phyloP scores from a whole-genome alignment of 2,888 invertebrate species.

The Folsomia manolachei region DNA sequence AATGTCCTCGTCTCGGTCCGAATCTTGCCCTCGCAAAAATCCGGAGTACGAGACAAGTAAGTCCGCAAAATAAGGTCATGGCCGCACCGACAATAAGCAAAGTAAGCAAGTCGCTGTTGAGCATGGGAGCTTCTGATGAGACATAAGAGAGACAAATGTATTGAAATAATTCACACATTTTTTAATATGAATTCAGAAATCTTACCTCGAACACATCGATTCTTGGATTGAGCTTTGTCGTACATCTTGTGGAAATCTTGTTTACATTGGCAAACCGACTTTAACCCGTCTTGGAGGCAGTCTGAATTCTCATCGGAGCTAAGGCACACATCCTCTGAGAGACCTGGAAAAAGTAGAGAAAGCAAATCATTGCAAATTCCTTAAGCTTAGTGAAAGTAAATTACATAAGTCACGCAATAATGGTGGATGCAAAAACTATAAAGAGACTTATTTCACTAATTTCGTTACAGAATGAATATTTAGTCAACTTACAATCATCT shows the following conservation, averaged over 20 bases:
- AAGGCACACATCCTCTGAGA: constrained; percentile 45
- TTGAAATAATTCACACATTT: too few species aligned
- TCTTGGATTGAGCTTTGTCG: constrained; percentile 37
- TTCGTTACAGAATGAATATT: too few species aligned
- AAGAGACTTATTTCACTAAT: too few species aligned
- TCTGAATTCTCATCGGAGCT: constrained; percentile 39
- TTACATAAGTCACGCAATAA: too few species aligned
- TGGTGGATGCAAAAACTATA: too few species aligned
- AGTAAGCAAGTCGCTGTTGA: constrained; percentile 49
- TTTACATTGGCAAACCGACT: constrained; percentile 39
- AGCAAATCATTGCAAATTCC: too few species aligned
- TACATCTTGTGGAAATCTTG: constrained; percentile 35
- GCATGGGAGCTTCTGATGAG: constrained; percentile 41
- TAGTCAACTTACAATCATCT: too few species aligned
- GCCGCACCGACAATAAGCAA: constrained; percentile 47
- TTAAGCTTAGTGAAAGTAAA: too few species aligned
- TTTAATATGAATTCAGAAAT: not conserved
- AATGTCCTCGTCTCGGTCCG: constrained; percentile 46
- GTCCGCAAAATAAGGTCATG: constrained; percentile 48
- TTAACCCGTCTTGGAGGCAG: constrained; percentile 37
- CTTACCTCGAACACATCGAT: constrained; percentile 47
- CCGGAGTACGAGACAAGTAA: constrained; percentile 48
- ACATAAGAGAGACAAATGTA: too few species aligned
- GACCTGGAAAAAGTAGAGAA: too few species aligned
- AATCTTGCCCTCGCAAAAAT: constrained; percentile 50